Evolutionary conservation across 1,140 invertebrate species (phyloP), one percentile per base, ranked within the genome.

Genomic region (Pogonomyrmex californicus): DNA sequence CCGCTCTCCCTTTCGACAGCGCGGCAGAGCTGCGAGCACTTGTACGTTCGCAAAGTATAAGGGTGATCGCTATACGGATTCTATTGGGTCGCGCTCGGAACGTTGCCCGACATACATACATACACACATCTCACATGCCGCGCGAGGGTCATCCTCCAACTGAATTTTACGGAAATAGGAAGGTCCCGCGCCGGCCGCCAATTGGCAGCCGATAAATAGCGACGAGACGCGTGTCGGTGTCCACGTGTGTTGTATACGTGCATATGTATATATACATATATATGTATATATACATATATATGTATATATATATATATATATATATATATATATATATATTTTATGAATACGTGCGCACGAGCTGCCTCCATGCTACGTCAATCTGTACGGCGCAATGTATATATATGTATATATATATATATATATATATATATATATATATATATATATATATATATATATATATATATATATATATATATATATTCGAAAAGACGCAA

Each of bases 361-460:
- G 82, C 82, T 86, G 65, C 83, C 60, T 66, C 38, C 33, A 68
- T 81, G 87, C n/a, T 93, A 91, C 91, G 91, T 93, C 91, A 93
- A 93, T 92, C 92, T 92, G 90, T 82, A 82, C 85, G 23, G 54
- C 77, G 71, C 36, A 30, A n/a, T n/a, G n/a, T n/a, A n/a, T n/a
- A n/a, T n/a, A n/a, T n/a, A n/a, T n/a, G n/a, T n/a, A n/a, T n/a
- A n/a, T n/a, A n/a, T n/a, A n/a, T n/a, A n/a, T n/a, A n/a, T n/a
- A n/a, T n/a, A n/a, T n/a, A n/a, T n/a, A n/a, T n/a, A n/a, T n/a
- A n/a, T n/a, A n/a, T n/a, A n/a, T n/a, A n/a, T n/a, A n/a, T n/a
- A n/a, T n/a, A n/a, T n/a, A n/a, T n/a, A n/a, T n/a, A n/a, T n/a
- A n/a, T n/a, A n/a, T n/a, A n/a, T n/a, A n/a, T n/a, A n/a, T n/a